phyloP scores from a whole-genome alignment of 2,797 vertebrate genomes.

The Fundulus diaphanus region DNA sequence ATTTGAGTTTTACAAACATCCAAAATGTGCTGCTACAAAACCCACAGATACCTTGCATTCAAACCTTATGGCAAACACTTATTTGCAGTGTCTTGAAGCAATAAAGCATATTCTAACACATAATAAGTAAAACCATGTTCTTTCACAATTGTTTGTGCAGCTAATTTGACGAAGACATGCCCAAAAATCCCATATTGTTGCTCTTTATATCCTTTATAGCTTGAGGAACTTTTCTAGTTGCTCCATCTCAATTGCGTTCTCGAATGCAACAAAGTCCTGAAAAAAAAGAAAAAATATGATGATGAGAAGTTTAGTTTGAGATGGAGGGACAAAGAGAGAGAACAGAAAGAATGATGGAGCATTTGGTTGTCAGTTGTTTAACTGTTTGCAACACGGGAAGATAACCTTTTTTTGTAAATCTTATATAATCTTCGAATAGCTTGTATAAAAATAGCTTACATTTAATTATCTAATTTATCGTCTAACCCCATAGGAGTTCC shows the following conservation, averaged over 20 bases:
- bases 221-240: constrained; percentile 58
- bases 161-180: background rate
- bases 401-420: background rate
- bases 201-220: constrained; percentile 30
- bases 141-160: background rate
- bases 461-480: background rate
- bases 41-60: too few species aligned
- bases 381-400: background rate
- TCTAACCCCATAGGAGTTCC: background rate
- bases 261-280: constrained; percentile 56
- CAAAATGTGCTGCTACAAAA: constrained; percentile 8
- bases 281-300: constrained; percentile 4
- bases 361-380: background rate
- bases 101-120: background rate
- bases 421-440: background rate
- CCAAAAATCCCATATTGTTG: background rate
- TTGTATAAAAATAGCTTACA: background rate
- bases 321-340: background rate
- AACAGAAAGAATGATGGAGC: background rate
- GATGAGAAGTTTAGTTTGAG: background rate
- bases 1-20: constrained; percentile 15
- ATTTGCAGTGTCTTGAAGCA: background rate
- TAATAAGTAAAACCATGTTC: background rate
- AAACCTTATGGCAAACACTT: background rate
- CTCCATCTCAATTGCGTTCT: constrained; percentile 48